A percentile compares a stretch with the other conserved stretches of the same genome.
phyloP scores from a whole-genome alignment of 92 coral and sea anemone species.

The Palythoa heliodiscus region DNA sequence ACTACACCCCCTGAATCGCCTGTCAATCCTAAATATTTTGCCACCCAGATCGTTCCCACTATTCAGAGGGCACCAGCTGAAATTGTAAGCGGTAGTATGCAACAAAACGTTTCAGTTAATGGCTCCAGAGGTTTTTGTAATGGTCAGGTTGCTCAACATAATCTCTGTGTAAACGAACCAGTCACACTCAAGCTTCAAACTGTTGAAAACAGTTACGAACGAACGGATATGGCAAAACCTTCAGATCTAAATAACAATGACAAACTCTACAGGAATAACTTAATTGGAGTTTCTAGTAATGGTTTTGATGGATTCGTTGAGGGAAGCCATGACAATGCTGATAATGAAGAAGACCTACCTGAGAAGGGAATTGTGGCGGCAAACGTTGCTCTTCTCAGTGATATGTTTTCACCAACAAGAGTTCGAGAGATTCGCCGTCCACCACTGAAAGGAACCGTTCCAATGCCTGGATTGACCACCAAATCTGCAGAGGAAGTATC shows the following conservation, averaged over 20 bases:
- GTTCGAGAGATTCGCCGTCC: conserved; percentile 55
- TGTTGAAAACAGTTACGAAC: conserved; percentile 31
- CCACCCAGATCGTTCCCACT: conserved; percentile 69
- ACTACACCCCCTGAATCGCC: conserved; percentile 70
- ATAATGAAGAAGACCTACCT: conserved; percentile 59
- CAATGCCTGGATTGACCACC: conserved; percentile 88
- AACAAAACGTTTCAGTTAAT: background rate
- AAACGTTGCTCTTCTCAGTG: conserved; percentile 82
- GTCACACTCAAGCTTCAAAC: conserved; percentile 13
- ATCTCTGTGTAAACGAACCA: conserved; percentile 45
- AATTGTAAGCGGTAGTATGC: conserved; percentile 5
- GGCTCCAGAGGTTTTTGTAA: conserved; percentile 22
- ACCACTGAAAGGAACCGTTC: conserved; percentile 76
- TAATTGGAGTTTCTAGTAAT: conserved; percentile 24
- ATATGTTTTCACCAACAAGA: conserved; percentile 76
- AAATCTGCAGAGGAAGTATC: conserved; percentile 83
- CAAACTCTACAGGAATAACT: background rate
- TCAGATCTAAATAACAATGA: conserved; percentile 61
- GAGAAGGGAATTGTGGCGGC: conserved; percentile 89
- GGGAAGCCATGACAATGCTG: conserved; percentile 40
- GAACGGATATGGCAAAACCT: conserved; percentile 5
- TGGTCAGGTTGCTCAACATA: conserved; percentile 43
- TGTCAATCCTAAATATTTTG: conserved; percentile 69
- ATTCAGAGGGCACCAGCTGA: conserved; percentile 56
- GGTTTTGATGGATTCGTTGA: conserved; percentile 38